Base-by-base conservation (phyloP, 2,113 vertebrate species). In the Ictalurus punctatus region DNA sequence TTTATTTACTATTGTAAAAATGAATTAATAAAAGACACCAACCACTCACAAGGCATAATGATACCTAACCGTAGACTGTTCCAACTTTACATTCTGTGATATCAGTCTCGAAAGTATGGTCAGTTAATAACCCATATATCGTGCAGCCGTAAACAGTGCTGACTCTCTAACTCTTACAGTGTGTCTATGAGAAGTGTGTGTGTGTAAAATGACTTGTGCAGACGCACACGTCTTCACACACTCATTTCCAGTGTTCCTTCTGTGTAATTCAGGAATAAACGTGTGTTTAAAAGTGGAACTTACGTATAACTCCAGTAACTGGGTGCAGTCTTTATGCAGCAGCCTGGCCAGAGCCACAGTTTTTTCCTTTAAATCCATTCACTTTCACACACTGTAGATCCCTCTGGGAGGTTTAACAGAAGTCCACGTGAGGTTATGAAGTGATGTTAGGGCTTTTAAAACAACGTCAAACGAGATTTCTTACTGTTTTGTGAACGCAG, bases 291-390 rank as follows among this genome's bases (percentile, higher is more conserved):
- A 91, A 83, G 30, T 19, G 76, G 65, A 95, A 95, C 96, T 96
- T 89, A 96, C 95, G 91, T 94, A 96, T 37, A 95, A 92, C 40
- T 95, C 92, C 92, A 95, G 88, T 56, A 96, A 84, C 25, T 86
- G 76, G 65, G 87, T 86, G 90, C 92, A 93, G 69, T 96, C 95
- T 10, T 92, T 2, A 2, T 90, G 91, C 76, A 96, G 89, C 86
- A 92, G 93, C 69, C 91, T 88, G n/a, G 95, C 95, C 48, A 95
- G 27, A 8, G 87, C 91, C 2, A 89, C 78, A 1, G 93, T 88
- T 86, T 89, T 91, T 54, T 79, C 30, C 52, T 34, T 25, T n/a
- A 37, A 23, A 74, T 52, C 30, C 85, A 86, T 86, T 73, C 65
- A 56, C 27, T 56, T 21, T 21, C 94, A 7, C 78, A 58, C n/a